Base-by-base conservation (phyloP, 1,140 invertebrate species). In the Macrobrachium nipponense region DNA sequence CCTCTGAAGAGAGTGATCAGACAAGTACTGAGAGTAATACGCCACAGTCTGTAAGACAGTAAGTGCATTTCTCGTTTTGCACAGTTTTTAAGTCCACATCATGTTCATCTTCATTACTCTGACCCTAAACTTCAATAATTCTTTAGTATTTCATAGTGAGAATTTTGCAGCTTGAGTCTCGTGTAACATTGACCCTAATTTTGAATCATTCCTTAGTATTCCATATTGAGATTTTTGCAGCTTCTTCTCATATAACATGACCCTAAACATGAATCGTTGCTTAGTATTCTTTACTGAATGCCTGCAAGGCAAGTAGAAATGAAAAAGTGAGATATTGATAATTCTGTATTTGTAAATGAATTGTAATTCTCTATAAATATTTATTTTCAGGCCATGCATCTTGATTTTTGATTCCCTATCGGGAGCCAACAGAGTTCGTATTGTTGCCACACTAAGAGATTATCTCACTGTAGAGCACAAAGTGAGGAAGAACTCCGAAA, bases 361-460 rank as follows among this genome's bases (percentile, higher is more conserved):
- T 27, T 70, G 60, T 43, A 80, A 23, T 60, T 60, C 61, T 44
- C 14, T 36, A n/a, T n/a, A 51, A 51, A 51, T 10, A 51, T 51
- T 80, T 61, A 18, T 62, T 87, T 89, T 44, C 84, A 92, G 92
- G 87, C 97, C 98, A 0, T 97, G 97, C 90, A 98, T 99, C 90
- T 92, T 99, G 79, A 96, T 99, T 90, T 98, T 99, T 91, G 97
- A 99, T 91, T 99, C 98, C 0, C 91, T 99, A 87, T 94, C 95
- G 87, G 95, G 96, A 18, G 94, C 95, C 18, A 95, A 94, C 82
- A 93, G 97, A 89, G 94, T 94, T 59, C 93, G 95, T 81, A 96
- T 98, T 80, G 95, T 97, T 6, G 95, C 96, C 12, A 98, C 96
- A 0, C 92, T 99, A 79, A 92, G 96, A 58, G 96, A 97, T 89